Base-by-base conservation (phyloP, 2,888 invertebrate species). In the Crossocerus cetratus region DNA sequence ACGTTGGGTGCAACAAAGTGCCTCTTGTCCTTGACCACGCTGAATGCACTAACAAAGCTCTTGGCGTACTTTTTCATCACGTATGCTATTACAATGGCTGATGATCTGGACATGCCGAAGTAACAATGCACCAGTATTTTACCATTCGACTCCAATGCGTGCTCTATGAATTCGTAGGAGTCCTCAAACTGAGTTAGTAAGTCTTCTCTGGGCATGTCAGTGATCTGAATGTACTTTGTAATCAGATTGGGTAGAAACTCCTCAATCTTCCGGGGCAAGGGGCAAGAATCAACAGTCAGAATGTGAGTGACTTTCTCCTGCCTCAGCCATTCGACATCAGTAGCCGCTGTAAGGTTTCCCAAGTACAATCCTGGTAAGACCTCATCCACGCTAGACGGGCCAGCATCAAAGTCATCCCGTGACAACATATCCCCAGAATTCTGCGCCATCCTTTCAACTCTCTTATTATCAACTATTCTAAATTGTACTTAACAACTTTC, bases 51-150 rank as follows among this genome's bases (percentile, higher is more conserved):
- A 44, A 93, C 92, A 81, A 94, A 95, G 69, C 93, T 93, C 55
- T 96, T 89, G n/a, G 93, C 91, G 86, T 96, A 93, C 82, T 95
- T 96, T 86, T 95, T 95, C 98, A 98, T 98, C 13, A 97, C 90
- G 88, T 95, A 97, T 0, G 96, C 97, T 68, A 97, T 94, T 0
- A 97, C 95, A 2, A 97, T 92, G 0, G 97, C 95, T 0, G 97
- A 96, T 88, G 98, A 98, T 65, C 98, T 93, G 0, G 98, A 98
- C 2, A 97, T 95, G 14, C 98, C 98, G 84, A 95, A 97, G 88
- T 96, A 96, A 90, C 98, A 98, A 87, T 98, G 98, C 1, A 98
- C 96, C 14, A 98, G 91, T 4, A 97, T 93, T 69, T 92, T 94
- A 54, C 95, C 95, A 44, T 92, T 92, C 2, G 89, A 87, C 3